phyloP scores from a whole-genome alignment of 2,888 invertebrate species.

The Plagodis dolabraria region DNA sequence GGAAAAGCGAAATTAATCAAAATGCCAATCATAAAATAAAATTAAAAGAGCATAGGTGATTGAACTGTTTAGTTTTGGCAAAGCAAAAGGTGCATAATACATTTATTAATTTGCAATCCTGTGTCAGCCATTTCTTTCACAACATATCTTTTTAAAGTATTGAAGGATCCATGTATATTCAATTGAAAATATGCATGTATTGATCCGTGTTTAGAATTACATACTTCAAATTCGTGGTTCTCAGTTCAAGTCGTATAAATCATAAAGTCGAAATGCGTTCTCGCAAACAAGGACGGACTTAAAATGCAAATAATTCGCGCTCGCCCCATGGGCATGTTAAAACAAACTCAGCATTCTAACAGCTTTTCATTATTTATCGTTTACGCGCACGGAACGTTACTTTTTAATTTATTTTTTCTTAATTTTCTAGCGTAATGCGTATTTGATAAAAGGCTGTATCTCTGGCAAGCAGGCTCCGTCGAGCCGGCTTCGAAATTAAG shows the following conservation, averaged over 20 bases:
- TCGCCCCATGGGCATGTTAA: conserved; percentile 77
- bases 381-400: conserved; percentile 69
- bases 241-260: conserved; percentile 47
- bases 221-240: conserved; percentile 1
- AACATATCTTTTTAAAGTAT: neutral
- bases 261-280: conserved; percentile 61
- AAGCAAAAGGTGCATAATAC: conserved; percentile 33
- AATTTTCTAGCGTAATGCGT: conserved; percentile 83
- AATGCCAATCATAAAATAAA: conserved; percentile 77
- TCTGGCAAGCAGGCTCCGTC: conserved; percentile 80
- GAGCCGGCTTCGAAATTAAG: conserved; percentile 85
- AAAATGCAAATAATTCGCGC: conserved; percentile 78
- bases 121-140: conserved; percentile 1
- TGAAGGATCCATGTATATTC: too few species aligned
- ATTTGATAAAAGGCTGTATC: conserved; percentile 84
- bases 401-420: conserved; percentile 63
- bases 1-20: conserved; percentile 85
- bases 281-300: conserved; percentile 73
- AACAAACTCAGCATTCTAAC: conserved; percentile 79
- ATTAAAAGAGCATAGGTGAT: conserved; percentile 40
- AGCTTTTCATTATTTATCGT: conserved; percentile 79
- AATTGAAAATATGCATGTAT: too few species aligned
- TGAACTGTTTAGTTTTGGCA: conserved; percentile 37
- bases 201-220: too few species aligned
- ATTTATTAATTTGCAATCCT: neutral